Conservation (phyloP, 2,888 invertebrate genomes). For the Hydrotaea cyrtoneurina region DNA sequence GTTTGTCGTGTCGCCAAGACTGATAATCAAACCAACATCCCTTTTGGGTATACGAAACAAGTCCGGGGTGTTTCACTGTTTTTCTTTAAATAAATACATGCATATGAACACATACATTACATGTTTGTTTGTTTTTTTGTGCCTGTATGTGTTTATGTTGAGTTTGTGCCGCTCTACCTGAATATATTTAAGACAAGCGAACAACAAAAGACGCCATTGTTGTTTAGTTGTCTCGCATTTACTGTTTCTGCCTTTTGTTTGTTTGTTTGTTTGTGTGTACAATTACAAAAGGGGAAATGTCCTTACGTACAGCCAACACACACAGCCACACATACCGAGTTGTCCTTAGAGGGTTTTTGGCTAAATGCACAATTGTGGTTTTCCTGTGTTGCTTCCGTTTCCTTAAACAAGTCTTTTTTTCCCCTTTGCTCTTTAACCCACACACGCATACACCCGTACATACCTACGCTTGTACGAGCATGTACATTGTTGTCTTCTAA, state of each 20-base stretch:
- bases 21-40: too few relatives aligned
- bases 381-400: conserved; percentile 78
- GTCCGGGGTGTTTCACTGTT: too few relatives aligned
- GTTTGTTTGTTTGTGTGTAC: conserved; percentile 18
- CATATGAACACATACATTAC: neutral
- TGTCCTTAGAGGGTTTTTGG: conserved; percentile 51
- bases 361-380: conserved; percentile 76
- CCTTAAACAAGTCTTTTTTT: conserved; percentile 70
- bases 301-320: conserved; percentile 9
- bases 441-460: conserved; percentile 17
- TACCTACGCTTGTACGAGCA: neutral
- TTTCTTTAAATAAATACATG: too few relatives aligned
- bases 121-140: too few relatives aligned
- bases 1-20: too few relatives aligned
- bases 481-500: neutral
- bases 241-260: neutral
- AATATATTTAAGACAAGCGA: neutral
- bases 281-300: conserved; percentile 46
- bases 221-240: conserved; percentile 4
- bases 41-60: too few relatives aligned
- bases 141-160: neutral
- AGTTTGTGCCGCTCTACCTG: conserved; percentile 25
- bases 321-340: neutral
- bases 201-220: neutral
- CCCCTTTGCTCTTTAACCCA: neutral